These are phyloP conservation scores for Sciurus niger DNA, from an alignment of 2,113 vertebrate species.

Conservation along the genomic window DNA sequence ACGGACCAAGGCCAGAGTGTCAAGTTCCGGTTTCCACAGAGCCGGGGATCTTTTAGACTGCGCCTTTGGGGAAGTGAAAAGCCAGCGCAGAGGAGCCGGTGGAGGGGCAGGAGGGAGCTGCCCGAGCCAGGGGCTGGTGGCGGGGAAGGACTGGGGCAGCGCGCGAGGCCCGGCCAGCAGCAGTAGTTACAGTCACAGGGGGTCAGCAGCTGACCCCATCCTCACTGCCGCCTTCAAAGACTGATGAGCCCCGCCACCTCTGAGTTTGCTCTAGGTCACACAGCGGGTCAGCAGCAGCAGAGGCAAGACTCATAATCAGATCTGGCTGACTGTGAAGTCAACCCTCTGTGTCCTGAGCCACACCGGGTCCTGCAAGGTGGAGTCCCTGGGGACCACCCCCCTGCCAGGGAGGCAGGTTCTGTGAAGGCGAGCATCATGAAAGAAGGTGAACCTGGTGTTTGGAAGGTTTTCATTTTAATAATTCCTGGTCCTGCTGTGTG, in stretches of 20 bases:
- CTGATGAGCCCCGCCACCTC: background rate
- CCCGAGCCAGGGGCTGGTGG: fast-evolving
- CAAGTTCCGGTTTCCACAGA: conserved; percentile 15
- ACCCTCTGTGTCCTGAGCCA: background rate
- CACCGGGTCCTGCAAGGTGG: background rate
- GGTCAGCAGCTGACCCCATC: fast-evolving
- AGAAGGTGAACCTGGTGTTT: background rate
- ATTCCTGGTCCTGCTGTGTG: too few relatives aligned
- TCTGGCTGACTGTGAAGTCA: background rate
- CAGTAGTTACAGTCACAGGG: fast-evolving
- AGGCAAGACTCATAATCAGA: background rate
- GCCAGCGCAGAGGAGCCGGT: background rate
- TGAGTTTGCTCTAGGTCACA: background rate
- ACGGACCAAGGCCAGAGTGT: background rate
- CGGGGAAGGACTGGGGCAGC: background rate
- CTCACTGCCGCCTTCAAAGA: background rate
- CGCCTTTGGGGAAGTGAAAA: background rate
- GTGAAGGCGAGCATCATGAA: too few relatives aligned
- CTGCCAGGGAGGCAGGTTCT: background rate
- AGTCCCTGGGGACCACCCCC: background rate
- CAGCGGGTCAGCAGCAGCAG: background rate
- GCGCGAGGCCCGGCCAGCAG: too few relatives aligned
- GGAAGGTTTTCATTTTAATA: background rate
- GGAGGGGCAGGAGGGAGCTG: background rate
- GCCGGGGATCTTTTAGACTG: background rate